Evolutionary conservation across 2,888 invertebrate genomes (phyloP), one percentile per base, ranked within the genome.

Genomic region (Polyommatus iphigenia): DNA sequence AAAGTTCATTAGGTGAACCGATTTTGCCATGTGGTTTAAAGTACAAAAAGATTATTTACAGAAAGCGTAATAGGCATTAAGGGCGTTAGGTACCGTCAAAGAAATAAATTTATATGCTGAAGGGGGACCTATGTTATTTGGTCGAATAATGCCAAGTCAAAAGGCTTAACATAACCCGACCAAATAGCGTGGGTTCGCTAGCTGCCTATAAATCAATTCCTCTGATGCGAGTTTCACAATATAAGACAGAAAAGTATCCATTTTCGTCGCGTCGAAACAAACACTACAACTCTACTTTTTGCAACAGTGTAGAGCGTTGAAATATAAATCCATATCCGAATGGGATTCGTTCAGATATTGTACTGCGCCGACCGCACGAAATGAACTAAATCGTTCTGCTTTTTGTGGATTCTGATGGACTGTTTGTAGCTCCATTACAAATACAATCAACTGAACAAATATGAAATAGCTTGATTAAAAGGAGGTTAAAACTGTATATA

Each of bases 361-460:
- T 7, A 24, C 36, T 67, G 73, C 20, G n/a, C 20, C 41, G 73
- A 73, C 73, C 73, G 15, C 41, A 41, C 46, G 73, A 73, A 73
- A 73, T 41, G 73, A 73, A 20, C 73, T 62, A 67, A 73, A 73
- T 6, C 73, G 46, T 20, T 73, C 20, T 13, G 73, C 20, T 73
- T 73, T 73, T 73, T 41, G 73, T 72, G 41, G 20, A 72, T 20
- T 72, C 20, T 46, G 73, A 73, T 46, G 20, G 46, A 41, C 20
- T 73, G 73, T 46, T 46, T 73, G 46, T 73, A 67, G 67, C 46
- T 73, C 46, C 46, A 41, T 41, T 13, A 73, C 24, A 46, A 73
- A 73, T 73, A 24, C 41, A 73, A 73, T 20, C 72, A 41, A 72
- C 72, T n/a, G 20, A 41, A 72, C 41, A 62, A 62, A n/a, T n/a